A percentile compares a stretch with the other conserved stretches of the same genome.
phyloP scores from a whole-genome alignment of 2,888 invertebrate species.

The Temnothorax unifasciatus region DNA sequence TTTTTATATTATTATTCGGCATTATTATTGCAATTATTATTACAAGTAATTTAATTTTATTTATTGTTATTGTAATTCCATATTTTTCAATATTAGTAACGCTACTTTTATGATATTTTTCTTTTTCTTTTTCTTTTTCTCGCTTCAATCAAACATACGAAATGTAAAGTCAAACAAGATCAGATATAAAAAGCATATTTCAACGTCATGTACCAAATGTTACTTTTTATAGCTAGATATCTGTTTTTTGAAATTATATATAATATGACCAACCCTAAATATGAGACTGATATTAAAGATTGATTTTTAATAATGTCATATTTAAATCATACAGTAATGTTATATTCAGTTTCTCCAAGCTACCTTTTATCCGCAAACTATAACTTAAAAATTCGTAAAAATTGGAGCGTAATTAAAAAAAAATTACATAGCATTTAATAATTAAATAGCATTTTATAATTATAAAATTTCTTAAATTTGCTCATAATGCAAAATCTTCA shows the following conservation, averaged over 20 bases:
- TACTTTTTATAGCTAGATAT: background rate
- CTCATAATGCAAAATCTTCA: background rate
- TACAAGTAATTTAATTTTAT: background rate
- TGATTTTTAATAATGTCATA: constrained; percentile 6
- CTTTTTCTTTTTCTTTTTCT: background rate
- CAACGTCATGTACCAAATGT: background rate
- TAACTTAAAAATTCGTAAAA: background rate
- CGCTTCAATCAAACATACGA: background rate
- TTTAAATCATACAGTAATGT: background rate
- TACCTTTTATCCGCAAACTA: background rate
- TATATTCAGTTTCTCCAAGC: background rate
- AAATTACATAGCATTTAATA: background rate
- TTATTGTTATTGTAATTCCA: background rate
- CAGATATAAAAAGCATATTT: background rate
- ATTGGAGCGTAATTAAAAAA: background rate
- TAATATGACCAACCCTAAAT: background rate
- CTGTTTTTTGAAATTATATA: background rate
- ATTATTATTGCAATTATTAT: background rate
- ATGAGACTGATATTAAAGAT: background rate
- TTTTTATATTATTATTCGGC: background rate
- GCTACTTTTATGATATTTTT: background rate
- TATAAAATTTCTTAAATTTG: background rate
- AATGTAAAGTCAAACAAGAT: background rate
- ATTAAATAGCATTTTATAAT: background rate
- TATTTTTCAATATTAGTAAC: background rate